Conservation (phyloP, 2,888 invertebrate genomes). For the Agrenia bidenticulata region DNA sequence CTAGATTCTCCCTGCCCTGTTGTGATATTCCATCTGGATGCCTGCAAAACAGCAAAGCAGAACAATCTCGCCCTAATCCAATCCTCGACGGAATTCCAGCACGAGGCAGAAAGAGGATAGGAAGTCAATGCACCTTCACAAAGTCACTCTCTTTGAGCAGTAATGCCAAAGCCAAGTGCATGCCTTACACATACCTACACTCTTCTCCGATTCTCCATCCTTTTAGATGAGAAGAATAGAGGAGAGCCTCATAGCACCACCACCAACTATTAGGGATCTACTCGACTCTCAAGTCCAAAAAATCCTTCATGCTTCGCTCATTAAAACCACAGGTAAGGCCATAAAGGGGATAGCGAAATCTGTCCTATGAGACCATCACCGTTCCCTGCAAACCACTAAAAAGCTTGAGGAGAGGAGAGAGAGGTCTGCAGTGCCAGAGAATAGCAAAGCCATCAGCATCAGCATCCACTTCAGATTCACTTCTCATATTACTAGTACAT, state of each 20-base stretch:
- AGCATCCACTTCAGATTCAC: slow-evolving; percentile 2
- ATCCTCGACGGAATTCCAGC: slow-evolving; percentile 51
- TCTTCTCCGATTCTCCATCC: too few species aligned
- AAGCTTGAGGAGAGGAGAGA: too few species aligned
- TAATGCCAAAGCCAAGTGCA: too few species aligned
- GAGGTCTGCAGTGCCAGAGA: slow-evolving; percentile 17
- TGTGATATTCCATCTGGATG: slow-evolving; percentile 1
- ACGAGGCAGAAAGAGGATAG: slow-evolving; percentile 45
- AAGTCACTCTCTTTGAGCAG: slow-evolving; percentile 26
- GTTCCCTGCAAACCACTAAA: too few species aligned
- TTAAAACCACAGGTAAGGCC: slow-evolving; percentile 39
- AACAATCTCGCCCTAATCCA: slow-evolving; percentile 28
- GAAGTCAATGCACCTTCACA: slow-evolving; percentile 52
- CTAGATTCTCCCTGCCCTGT: not conserved
- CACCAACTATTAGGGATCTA: too few species aligned
- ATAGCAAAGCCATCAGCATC: slow-evolving; percentile 30
- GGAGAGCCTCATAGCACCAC: too few species aligned
- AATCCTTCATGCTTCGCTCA: slow-evolving; percentile 24
- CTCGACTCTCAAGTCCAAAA: too few species aligned
- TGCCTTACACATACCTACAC: too few species aligned
- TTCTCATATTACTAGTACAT: too few species aligned
- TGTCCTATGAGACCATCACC: too few species aligned
- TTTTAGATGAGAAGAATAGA: too few species aligned
- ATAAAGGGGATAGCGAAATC: too few species aligned
- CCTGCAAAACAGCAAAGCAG: not conserved